Conservation (phyloP, 2,113 vertebrate species). For the Solea senegalensis region DNA sequence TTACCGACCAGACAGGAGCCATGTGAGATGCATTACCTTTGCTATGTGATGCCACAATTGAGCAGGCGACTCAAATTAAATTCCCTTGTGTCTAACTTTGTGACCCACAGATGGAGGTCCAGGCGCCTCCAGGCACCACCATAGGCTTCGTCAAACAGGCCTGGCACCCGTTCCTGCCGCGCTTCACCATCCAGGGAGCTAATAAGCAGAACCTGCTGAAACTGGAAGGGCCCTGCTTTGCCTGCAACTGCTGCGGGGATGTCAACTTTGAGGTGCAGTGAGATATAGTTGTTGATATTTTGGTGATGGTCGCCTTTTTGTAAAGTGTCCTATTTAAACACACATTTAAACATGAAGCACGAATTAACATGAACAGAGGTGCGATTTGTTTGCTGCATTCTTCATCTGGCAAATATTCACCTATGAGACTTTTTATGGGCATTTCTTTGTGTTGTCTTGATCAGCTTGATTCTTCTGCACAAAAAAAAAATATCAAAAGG, state of each 20-base stretch:
- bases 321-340: not conserved
- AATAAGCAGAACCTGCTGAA: slow-evolving; percentile 84
- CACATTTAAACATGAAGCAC: no score
- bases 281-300: not conserved
- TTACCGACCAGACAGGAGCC: slow-evolving; percentile 30
- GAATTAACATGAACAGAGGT: no score
- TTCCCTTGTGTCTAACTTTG: not conserved
- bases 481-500: no score
- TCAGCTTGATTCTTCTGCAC: no score
- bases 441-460: no score
- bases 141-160: slow-evolving; percentile 87
- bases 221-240: slow-evolving; percentile 88
- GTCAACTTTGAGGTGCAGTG: slow-evolving; percentile 88
- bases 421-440: no score
- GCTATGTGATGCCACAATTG: slow-evolving; percentile 34
- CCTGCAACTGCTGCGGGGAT: slow-evolving; percentile 89
- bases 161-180: slow-evolving; percentile 88
- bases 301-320: not conserved
- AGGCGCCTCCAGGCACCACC: slow-evolving; percentile 88
- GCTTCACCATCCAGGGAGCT: slow-evolving; percentile 86
- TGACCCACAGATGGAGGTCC: slow-evolving; percentile 86
- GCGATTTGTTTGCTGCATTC: no score
- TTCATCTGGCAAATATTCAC: no score
- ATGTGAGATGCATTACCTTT: slow-evolving; percentile 64
- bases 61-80: not conserved